Percentiles rank a stretch among this genome's conserved stretches.
Conservation (phyloP, 2,113 vertebrate species). For the Tupaia tana region DNA sequence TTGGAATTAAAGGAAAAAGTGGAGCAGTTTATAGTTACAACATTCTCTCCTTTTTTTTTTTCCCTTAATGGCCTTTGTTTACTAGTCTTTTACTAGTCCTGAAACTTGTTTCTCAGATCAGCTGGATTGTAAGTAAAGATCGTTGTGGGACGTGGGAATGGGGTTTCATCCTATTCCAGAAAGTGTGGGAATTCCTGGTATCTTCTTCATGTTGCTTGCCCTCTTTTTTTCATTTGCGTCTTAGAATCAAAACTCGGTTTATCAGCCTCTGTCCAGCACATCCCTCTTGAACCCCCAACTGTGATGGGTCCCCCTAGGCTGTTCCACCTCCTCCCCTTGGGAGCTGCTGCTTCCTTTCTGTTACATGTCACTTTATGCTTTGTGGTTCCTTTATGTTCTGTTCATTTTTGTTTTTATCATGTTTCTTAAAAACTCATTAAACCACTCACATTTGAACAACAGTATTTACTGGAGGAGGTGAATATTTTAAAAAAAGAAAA, state of each 20-base stretch:
- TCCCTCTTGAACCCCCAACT: neutral
- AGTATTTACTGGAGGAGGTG: neutral
- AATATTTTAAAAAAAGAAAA: neutral
- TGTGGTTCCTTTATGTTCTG: neutral
- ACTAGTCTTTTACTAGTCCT: neutral
- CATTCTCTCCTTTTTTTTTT: neutral
- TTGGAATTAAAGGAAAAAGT: too few species aligned
- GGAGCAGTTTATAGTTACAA: too few species aligned
- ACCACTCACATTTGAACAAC: neutral
- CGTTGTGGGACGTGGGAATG: neutral
- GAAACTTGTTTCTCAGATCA: neutral
- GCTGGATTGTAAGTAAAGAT: neutral
- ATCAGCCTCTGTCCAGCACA: neutral
- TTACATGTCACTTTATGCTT: neutral
- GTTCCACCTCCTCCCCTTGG: neutral
- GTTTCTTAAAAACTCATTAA: neutral
- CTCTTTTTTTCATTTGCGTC: neutral
- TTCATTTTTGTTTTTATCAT: neutral
- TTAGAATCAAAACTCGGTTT: neutral
- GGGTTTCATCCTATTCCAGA: neutral
- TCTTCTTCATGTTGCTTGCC: neutral
- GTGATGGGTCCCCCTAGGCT: neutral
- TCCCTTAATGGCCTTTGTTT: neutral
- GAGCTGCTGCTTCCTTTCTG: neutral
- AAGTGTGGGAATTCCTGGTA: accelerated